These are phyloP conservation scores for Rhagonycha lutea DNA, from an alignment of 2,888 invertebrate genomes.

Conservation along the genomic window DNA sequence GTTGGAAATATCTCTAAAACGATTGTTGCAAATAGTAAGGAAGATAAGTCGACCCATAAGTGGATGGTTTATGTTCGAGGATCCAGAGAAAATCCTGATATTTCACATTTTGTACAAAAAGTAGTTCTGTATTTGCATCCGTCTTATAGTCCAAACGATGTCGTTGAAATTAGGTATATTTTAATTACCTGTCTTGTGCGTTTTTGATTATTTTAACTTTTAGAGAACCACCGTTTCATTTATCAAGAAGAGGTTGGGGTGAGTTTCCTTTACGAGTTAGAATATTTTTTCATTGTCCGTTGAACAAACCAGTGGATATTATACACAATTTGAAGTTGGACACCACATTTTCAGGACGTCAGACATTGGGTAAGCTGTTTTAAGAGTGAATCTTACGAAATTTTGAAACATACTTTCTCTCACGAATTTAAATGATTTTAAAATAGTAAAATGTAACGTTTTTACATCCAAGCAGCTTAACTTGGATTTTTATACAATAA, in stretches of 20 bases:
- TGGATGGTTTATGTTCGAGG: slow-evolving; percentile 89
- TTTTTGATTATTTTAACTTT: slow-evolving; percentile 33
- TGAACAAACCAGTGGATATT: slow-evolving; percentile 79
- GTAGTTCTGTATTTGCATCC: slow-evolving; percentile 82
- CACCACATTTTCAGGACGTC: slow-evolving; percentile 79
- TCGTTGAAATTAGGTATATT: slow-evolving; percentile 72
- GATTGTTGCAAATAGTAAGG: slow-evolving; percentile 70
- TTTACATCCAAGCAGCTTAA: too few species aligned
- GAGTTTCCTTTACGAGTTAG: slow-evolving; percentile 86
- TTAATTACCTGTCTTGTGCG: not conserved
- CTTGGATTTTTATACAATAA: not conserved
- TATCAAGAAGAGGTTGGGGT: slow-evolving; percentile 88
- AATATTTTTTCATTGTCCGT: slow-evolving; percentile 72
- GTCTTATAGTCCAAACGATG: slow-evolving; percentile 85
- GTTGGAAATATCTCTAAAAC: slow-evolving; percentile 84
- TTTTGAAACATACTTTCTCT: not conserved
- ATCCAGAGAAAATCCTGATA: slow-evolving; percentile 62
- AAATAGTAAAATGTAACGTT: too few species aligned
- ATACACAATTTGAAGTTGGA: slow-evolving; percentile 82
- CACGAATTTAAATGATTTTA: too few species aligned
- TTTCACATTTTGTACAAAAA: slow-evolving; percentile 69
- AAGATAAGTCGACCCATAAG: slow-evolving; percentile 79
- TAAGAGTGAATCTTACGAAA: not conserved
- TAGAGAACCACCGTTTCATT: slow-evolving; percentile 80
- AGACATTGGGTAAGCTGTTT: slow-evolving; percentile 68